Conservation (phyloP, 2,113 vertebrate species). For the Sclerurus mexicanus region DNA sequence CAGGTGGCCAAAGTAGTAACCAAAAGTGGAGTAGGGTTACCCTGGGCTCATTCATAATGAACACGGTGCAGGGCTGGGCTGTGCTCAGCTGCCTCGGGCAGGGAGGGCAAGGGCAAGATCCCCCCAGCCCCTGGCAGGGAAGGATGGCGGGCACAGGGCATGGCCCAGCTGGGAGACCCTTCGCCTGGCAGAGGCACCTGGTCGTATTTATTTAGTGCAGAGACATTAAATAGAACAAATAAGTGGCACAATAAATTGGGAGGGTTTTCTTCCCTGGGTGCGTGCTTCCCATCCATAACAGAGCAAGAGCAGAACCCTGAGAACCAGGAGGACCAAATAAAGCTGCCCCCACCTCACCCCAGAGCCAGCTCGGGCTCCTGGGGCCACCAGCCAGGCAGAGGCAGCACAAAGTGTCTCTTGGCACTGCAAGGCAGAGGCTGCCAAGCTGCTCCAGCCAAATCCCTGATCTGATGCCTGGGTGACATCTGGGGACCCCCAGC, state of each 20-base stretch:
- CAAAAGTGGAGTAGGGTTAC: conserved; percentile 31
- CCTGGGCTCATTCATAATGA: conserved; percentile 20
- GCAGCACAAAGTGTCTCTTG: neutral
- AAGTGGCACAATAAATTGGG: neutral
- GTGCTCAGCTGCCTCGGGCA: neutral
- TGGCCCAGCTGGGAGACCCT: fast-evolving
- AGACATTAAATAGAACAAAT: neutral
- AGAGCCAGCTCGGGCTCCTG: neutral
- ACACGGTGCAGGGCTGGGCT: fast-evolving
- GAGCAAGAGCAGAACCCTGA: neutral
- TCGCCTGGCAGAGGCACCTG: neutral
- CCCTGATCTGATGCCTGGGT: fast-evolving
- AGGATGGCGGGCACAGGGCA: neutral
- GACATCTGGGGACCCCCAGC: neutral
- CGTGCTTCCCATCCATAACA: neutral
- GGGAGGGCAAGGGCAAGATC: neutral
- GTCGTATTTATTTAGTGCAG: fast-evolving
- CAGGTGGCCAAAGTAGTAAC: neutral
- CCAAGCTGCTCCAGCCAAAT: neutral
- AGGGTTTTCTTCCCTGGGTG: neutral
- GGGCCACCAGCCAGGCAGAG: neutral
- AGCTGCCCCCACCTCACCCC: neutral
- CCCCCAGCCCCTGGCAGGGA: neutral
- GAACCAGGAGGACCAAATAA: fast-evolving
- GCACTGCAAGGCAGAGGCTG: neutral